These are phyloP conservation scores for Drosophila helvetica DNA, from an alignment of 2,888 invertebrate genomes.

Conservation along the genomic window DNA sequence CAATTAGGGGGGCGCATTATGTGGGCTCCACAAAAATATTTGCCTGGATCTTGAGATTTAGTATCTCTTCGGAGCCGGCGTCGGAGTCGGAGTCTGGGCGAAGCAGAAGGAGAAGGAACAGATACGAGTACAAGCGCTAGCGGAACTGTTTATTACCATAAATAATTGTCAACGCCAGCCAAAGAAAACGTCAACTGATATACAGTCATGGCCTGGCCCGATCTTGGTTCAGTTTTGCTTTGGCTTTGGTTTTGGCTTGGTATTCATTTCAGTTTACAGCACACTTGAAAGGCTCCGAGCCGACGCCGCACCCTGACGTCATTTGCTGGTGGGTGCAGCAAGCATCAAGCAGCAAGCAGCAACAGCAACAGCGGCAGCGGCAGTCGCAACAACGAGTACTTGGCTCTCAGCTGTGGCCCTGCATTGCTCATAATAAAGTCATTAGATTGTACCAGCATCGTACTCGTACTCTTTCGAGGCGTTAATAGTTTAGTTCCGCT, in stretches of 20 bases:
- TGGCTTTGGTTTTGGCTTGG: constrained; percentile 37
- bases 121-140: constrained; percentile 44
- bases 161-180: constrained; percentile 75
- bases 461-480: constrained; percentile 50
- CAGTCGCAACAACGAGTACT: constrained; percentile 33
- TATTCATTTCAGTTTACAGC: constrained; percentile 77
- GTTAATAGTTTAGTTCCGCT: constrained; percentile 77
- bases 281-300: constrained; percentile 72
- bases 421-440: constrained; percentile 78
- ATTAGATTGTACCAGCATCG: constrained; percentile 68
- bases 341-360: constrained; percentile 39
- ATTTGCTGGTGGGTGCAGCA: constrained; percentile 71
- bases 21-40: constrained; percentile 39
- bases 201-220: constrained; percentile 63
- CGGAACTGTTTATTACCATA: constrained; percentile 79
- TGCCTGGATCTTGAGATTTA: constrained; percentile 45
- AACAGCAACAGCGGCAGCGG: constrained; percentile 26
- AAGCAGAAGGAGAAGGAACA: constrained; percentile 27
- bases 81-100: no score
- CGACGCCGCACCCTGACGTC: constrained; percentile 74
- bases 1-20: constrained; percentile 69
- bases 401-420: constrained; percentile 44
- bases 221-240: constrained; percentile 39
- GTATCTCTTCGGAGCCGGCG: constrained; percentile 17
- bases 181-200: constrained; percentile 67